Conservation (phyloP, 2,888 invertebrate species). For the Ramazzottius varieornatus region DNA sequence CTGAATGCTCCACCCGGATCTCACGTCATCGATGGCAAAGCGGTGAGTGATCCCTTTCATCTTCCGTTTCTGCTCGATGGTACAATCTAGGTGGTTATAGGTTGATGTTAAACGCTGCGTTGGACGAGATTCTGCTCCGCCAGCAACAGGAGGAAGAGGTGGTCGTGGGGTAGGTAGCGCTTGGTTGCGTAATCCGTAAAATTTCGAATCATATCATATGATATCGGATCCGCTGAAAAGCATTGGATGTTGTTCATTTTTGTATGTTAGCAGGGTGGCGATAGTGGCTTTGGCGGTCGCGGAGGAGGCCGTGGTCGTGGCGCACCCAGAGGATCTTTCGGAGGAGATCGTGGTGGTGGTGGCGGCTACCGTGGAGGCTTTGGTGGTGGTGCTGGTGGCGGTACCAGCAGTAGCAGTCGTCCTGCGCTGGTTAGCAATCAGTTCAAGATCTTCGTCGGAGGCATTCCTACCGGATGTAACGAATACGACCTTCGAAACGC, state of each 20-base stretch:
- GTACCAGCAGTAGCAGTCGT: background rate
- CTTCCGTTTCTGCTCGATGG: background rate
- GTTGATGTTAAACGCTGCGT: background rate
- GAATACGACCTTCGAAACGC: background rate
- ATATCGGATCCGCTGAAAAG: background rate
- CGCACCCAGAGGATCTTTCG: background rate
- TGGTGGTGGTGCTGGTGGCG: background rate
- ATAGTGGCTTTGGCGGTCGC: background rate
- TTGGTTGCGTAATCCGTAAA: background rate
- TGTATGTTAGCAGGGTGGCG: background rate
- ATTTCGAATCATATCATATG: background rate
- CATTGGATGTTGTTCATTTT: background rate
- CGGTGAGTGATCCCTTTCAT: background rate
- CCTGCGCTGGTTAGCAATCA: background rate
- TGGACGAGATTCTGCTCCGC: background rate
- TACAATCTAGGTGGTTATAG: background rate
- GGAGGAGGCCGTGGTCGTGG: background rate
- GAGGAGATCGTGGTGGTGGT: background rate
- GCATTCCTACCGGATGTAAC: background rate
- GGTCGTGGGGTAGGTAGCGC: background rate
- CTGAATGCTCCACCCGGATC: background rate
- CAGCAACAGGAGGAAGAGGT: background rate
- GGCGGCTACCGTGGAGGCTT: background rate
- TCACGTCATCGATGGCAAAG: constrained; percentile 2
- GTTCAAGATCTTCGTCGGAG: constrained; percentile 1